phyloP scores from a whole-genome alignment of 2,888 invertebrate genomes.

The Chirona hameri region DNA sequence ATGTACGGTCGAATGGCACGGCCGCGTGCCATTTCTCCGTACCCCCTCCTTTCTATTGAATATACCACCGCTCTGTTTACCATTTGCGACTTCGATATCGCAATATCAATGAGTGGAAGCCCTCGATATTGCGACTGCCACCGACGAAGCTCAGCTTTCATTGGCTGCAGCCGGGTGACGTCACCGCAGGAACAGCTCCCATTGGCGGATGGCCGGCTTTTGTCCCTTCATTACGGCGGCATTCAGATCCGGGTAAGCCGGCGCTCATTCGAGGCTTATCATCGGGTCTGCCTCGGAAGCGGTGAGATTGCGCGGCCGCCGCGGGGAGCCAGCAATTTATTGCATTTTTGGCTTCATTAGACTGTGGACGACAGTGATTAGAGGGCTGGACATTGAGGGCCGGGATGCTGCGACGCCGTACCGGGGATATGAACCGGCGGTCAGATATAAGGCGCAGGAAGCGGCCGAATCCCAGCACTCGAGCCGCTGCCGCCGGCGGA shows the following conservation, averaged over 20 bases:
- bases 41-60: background rate
- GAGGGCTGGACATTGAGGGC: background rate
- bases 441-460: background rate
- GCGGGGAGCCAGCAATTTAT: background rate
- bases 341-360: slow-evolving; percentile 29
- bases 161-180: background rate
- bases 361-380: background rate
- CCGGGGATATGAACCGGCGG: background rate
- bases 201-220: slow-evolving; percentile 12
- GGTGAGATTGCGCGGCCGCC: background rate
- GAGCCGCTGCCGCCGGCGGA: background rate
- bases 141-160: background rate
- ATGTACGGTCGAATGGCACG: no score
- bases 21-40: background rate
- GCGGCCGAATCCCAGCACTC: background rate
- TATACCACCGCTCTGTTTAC: no score
- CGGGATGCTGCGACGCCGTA: background rate
- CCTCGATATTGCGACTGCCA: background rate
- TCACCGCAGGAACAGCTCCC: background rate
- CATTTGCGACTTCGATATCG: background rate
- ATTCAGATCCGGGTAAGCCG: slow-evolving; percentile 49
- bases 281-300: background rate
- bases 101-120: background rate
- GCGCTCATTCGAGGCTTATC: slow-evolving; percentile 9
- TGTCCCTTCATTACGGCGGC: slow-evolving; percentile 22